Percentiles rank a stretch among this genome's conserved stretches.
These are phyloP conservation scores for Microctonus hyperodae DNA, from an alignment of 2,888 invertebrate species.

Conservation along the genomic window DNA sequence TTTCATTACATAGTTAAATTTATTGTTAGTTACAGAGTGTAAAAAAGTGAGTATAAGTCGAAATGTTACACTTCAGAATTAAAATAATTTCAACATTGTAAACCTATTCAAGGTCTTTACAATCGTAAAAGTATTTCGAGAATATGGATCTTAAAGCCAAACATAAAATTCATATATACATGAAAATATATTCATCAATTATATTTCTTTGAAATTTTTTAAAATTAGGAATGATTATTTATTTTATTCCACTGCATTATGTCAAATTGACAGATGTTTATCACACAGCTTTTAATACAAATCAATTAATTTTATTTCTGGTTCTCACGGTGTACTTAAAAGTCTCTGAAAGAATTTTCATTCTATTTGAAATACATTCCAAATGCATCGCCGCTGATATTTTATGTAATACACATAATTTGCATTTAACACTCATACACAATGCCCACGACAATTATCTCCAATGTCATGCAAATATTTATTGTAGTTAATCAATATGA, in stretches of 20 bases:
- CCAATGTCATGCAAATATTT: slow-evolving; percentile 16
- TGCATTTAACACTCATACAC: slow-evolving; percentile 9
- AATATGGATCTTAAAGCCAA: too few relatives aligned
- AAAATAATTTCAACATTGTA: neutral
- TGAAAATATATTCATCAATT: neutral
- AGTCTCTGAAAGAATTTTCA: slow-evolving; percentile 2
- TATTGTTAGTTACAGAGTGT: neutral
- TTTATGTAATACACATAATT: neutral
- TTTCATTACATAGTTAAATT: neutral
- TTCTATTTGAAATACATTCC: neutral
- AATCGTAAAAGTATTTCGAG: too few relatives aligned
- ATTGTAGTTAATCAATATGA: slow-evolving; percentile 20
- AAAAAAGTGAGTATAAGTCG: neutral
- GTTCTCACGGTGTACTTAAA: slow-evolving; percentile 4
- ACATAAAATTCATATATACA: neutral
- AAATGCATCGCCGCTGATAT: neutral
- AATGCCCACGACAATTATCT: slow-evolving; percentile 16
- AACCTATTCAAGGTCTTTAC: too few relatives aligned
- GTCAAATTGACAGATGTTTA: neutral
- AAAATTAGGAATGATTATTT: neutral
- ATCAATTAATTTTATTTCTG: neutral
- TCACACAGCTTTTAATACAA: neutral
- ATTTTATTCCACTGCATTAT: neutral
- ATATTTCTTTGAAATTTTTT: neutral
- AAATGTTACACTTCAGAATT: neutral